These are phyloP conservation scores for Lethrus apterus DNA, from an alignment of 1,140 invertebrate species.

Conservation along the genomic window DNA sequence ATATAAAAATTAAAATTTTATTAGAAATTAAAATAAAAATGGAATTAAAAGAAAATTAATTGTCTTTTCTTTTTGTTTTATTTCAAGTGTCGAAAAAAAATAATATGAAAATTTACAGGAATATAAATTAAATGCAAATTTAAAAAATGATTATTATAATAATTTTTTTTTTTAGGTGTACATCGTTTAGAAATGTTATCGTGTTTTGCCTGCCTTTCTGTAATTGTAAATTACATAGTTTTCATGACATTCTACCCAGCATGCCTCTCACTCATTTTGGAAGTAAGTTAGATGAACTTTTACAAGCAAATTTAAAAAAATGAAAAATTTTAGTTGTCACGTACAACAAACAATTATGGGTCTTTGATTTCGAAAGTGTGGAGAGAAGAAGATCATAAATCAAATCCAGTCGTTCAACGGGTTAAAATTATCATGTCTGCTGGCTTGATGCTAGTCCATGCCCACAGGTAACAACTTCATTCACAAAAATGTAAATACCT, in stretches of 20 bases:
- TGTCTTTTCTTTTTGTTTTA: too few species aligned
- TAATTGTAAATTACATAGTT: slow-evolving; percentile 89
- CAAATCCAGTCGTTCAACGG: slow-evolving; percentile 87
- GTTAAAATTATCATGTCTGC: slow-evolving; percentile 92
- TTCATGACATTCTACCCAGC: slow-evolving; percentile 98
- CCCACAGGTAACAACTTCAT: slow-evolving; percentile 29
- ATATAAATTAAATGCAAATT: too few species aligned
- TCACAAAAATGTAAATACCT: slow-evolving; percentile 7
- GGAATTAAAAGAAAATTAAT: too few species aligned
- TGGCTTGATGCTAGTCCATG: slow-evolving; percentile 66
- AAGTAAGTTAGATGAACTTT: slow-evolving; percentile 34
- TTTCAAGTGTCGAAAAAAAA: too few species aligned
- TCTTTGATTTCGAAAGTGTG: slow-evolving; percentile 29
- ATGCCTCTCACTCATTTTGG: slow-evolving; percentile 80
- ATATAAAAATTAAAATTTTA: too few species aligned
- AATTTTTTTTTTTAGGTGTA: slow-evolving; percentile 44
- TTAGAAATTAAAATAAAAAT: too few species aligned
- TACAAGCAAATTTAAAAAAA: neutral
- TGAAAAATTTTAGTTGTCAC: slow-evolving; percentile 26
- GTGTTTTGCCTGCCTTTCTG: slow-evolving; percentile 85
- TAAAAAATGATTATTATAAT: too few species aligned
- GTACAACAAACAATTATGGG: slow-evolving; percentile 30
- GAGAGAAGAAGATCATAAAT: slow-evolving; percentile 71
- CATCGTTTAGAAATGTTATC: slow-evolving; percentile 81
- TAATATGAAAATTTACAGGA: too few species aligned